These are phyloP conservation scores for Oryctolagus cuniculus DNA, from an alignment of 2,113 vertebrate genomes.

Conservation along the genomic window mOryCun1.1 NC_091441.1:3616001-3616500, in stretches of 20 bases:
- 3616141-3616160: fast-evolving
- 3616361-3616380: constrained; percentile 89
- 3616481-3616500: constrained; percentile 85
- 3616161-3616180: fast-evolving
- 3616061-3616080: neutral
- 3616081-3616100: fast-evolving
- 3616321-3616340: constrained; percentile 79
- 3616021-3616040: neutral
- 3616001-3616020: neutral
- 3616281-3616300: too few species aligned
- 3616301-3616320: too few species aligned
- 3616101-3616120: fast-evolving
- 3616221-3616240: constrained; percentile 18
- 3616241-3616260: constrained; percentile 72
- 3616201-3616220: neutral
- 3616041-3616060: neutral
- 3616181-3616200: neutral
- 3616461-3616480: constrained; percentile 87
- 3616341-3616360: constrained; percentile 87
- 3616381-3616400: constrained; percentile 88
- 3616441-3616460: constrained; percentile 88
- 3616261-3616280: neutral
- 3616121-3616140: fast-evolving
- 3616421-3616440: constrained; percentile 89
- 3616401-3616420: constrained; percentile 90